A percentile compares a stretch with the other conserved stretches of the same genome.
phyloP scores from a whole-genome alignment of 2,888 invertebrate genomes.

The Limenitis arthemis region DNA sequence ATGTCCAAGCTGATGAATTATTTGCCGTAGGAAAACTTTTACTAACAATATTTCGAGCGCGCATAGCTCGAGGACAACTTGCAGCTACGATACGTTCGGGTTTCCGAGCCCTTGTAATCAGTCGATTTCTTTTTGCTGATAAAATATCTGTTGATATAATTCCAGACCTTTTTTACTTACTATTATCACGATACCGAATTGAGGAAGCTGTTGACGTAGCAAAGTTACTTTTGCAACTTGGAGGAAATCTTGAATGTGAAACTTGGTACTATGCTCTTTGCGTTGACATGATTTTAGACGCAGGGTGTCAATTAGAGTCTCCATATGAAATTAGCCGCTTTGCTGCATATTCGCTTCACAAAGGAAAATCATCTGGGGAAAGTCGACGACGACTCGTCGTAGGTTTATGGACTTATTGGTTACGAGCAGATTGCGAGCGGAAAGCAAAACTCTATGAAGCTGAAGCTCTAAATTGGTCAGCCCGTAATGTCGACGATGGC shows the following conservation, averaged over 20 bases:
- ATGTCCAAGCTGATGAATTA: slow-evolving; percentile 56
- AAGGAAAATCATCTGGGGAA: slow-evolving; percentile 36
- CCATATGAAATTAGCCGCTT: slow-evolving; percentile 55
- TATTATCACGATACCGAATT: slow-evolving; percentile 56
- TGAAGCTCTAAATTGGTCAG: slow-evolving; percentile 50
- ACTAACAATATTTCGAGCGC: slow-evolving; percentile 52
- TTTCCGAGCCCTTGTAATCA: slow-evolving; percentile 51
- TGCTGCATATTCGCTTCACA: slow-evolving; percentile 44
- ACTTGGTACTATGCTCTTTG: slow-evolving; percentile 73
- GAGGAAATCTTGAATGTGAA: slow-evolving; percentile 40
- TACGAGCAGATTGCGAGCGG: slow-evolving; percentile 44
- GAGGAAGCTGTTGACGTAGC: slow-evolving; percentile 64
- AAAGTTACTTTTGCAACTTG: slow-evolving; percentile 41
- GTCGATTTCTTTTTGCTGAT: slow-evolving; percentile 54
- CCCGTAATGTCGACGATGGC: slow-evolving; percentile 38
- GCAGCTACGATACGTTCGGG: slow-evolving; percentile 49
- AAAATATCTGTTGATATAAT: slow-evolving; percentile 53
- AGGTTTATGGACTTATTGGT: slow-evolving; percentile 61
- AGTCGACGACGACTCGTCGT: slow-evolving; percentile 47
- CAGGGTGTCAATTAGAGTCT: slow-evolving; percentile 67
- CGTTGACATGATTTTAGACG: slow-evolving; percentile 70
- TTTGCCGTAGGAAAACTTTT: slow-evolving; percentile 59
- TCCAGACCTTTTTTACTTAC: slow-evolving; percentile 56
- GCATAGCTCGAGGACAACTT: slow-evolving; percentile 46
- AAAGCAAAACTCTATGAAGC: slow-evolving; percentile 53